Evolutionary conservation across 2,797 vertebrate species (phyloP), one percentile per base, ranked within the genome.

Genomic region (Thaleichthys pacificus): DNA sequence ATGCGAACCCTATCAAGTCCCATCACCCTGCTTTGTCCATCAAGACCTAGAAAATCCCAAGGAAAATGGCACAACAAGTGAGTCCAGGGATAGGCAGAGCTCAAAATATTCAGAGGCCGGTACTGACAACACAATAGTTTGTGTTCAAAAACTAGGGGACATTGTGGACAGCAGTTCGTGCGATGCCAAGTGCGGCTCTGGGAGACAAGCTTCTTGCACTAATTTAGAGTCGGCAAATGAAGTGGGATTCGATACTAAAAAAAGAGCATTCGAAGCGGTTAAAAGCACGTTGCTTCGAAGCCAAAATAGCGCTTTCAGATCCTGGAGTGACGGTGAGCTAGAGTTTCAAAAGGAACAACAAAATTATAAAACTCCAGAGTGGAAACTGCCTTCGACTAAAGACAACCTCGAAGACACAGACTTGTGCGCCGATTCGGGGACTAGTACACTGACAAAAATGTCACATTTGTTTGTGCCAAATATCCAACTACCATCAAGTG

Each of bases 251-350:
- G 94, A 95, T 82, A 86, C 94, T 89, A 96, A 95, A 91, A 95
- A 93, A 89, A 92, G 93, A 83, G 90, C 94, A 82, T 88, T 94
- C 0, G 95, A 96, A 72, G 92, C 93, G 0, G 92, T 93, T 83
- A 96, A 93, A 87, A 91, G 95, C 85, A 94, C 92, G 72, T 91
- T 98, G 83, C 95, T 94, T 38, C 95, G 93, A 1, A 98, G 97
- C 89, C 96, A 97, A 90, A 96, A 98, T 92, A 99, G 97, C 76
- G 97, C 97, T 0, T 99, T 99, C 93, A 94, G 97, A 83, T 95
- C 95, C 15, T 98, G 97, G 97, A 95, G 92, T 87, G 96, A 97
- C 84, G 91, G 89, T 26, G 95, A 96, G 86, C 87, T 93, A 28
- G 94, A 93, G 84, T 90, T 92, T 88, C 96, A 88, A 82, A 91